A percentile compares a stretch with the other conserved stretches of the same genome.
Evolutionary conservation across 2,113 vertebrate species (phyloP).

Genomic region (Rana temporaria): DNA sequence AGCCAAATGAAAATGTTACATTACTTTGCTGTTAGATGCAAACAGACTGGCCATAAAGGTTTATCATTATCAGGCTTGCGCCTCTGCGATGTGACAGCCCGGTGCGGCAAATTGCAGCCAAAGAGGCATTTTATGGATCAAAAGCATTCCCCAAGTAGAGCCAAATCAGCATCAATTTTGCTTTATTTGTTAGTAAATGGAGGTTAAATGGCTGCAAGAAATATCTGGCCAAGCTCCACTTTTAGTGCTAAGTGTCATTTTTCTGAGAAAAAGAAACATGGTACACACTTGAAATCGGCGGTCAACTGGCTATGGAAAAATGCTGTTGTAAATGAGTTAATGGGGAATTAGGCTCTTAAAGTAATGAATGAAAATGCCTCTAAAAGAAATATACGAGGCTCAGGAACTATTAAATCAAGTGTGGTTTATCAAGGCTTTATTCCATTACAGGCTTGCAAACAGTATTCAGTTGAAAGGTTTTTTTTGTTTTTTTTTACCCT

Average conservation of each 20-base stretch:
- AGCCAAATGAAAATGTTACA: conserved; percentile 80
- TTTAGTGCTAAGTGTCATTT: conserved; percentile 59
- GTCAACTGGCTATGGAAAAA: not conserved
- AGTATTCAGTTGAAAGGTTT: too few species aligned
- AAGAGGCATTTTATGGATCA: conserved; percentile 75
- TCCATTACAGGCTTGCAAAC: too few species aligned
- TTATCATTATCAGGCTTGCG: conserved; percentile 76
- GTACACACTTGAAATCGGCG: not conserved
- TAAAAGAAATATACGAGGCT: not conserved
- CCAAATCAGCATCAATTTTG: conserved; percentile 77
- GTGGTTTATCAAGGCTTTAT: too few species aligned
- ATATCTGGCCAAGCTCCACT: conserved; percentile 60
- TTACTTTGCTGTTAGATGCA: conserved; percentile 78
- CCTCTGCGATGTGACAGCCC: conserved; percentile 68
- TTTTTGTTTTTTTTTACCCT: too few species aligned
- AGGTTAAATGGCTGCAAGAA: conserved; percentile 76
- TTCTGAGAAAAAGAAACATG: not conserved
- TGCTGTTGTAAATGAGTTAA: not conserved
- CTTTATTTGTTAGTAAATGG: conserved; percentile 80
- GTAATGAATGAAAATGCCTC: not conserved
- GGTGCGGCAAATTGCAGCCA: conserved; percentile 73
- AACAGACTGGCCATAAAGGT: conserved; percentile 74
- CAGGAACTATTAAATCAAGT: too few species aligned
- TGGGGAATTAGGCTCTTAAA: not conserved
- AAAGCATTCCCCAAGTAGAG: conserved; percentile 69